Conservation (phyloP, 2,888 invertebrate species). For the Pycnomerus fuliginosus region DNA sequence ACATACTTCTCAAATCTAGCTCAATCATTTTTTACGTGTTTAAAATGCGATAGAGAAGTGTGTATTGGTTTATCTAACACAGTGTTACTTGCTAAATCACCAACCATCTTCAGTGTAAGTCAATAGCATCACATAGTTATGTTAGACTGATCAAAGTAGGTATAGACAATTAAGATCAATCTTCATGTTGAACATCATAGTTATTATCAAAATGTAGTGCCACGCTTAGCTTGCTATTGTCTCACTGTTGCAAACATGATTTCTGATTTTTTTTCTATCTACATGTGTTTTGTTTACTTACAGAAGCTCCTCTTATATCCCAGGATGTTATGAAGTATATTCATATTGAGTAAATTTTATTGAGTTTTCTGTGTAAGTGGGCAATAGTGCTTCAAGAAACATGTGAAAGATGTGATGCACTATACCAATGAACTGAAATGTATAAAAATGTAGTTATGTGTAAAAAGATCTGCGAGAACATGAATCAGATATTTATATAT, state of each 20-base stretch:
- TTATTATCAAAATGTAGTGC: constrained; percentile 27
- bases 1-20: constrained; percentile 20
- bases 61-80: constrained; percentile 21
- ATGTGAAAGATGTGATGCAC: constrained; percentile 18
- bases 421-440: constrained; percentile 12
- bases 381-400: constrained; percentile 23
- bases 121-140: constrained; percentile 38
- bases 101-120: constrained; percentile 33
- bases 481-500: constrained; percentile 35
- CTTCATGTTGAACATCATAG: constrained; percentile 24
- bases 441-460: constrained; percentile 34
- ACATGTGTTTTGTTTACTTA: constrained; percentile 43
- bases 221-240: constrained; percentile 32
- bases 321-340: constrained; percentile 43
- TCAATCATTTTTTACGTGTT: constrained; percentile 19
- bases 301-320: constrained; percentile 49
- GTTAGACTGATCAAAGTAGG: constrained; percentile 40
- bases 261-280: constrained; percentile 19
- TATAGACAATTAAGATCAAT: constrained; percentile 26
- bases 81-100: constrained; percentile 20
- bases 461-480: constrained; percentile 34
- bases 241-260: constrained; percentile 23
- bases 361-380: constrained; percentile 16
- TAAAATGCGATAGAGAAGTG: constrained; percentile 14
- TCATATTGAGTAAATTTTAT: constrained; percentile 26